phyloP scores from a whole-genome alignment of 2,113 vertebrate species.

The Sitta europaea region DNA sequence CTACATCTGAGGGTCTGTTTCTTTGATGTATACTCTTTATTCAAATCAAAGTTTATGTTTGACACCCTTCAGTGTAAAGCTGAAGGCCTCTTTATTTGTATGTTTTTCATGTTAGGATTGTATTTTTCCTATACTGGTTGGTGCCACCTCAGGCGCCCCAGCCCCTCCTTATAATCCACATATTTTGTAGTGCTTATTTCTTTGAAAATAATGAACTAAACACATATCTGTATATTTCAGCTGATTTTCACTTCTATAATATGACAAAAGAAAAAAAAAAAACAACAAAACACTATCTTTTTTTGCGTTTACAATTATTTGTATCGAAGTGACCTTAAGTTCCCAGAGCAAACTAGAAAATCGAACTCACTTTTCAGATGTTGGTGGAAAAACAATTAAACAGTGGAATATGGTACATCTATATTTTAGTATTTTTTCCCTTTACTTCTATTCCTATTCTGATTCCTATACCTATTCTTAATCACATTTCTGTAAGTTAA shows the following conservation, averaged over 20 bases:
- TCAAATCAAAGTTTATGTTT: not conserved
- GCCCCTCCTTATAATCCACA: too few species aligned
- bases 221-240: not conserved
- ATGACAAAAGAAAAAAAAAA: not conserved
- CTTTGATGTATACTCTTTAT: not conserved
- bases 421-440: not conserved
- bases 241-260: not conserved
- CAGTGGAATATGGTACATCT: not conserved
- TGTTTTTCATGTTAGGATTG: not conserved
- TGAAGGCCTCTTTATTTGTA: not conserved
- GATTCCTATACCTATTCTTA: not conserved
- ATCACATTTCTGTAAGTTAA: not conserved
- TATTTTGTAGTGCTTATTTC: not conserved
- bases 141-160: rapidly evolving
- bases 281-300: not conserved
- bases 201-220: not conserved
- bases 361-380: not conserved
- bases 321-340: not conserved
- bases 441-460: not conserved
- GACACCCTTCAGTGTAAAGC: not conserved
- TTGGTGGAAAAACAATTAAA: not conserved
- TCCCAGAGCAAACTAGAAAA: not conserved
- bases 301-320: not conserved
- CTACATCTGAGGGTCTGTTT: not conserved
- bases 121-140: not conserved